Evolutionary conservation across 1,140 invertebrate species (phyloP), one percentile per base, ranked within the genome.

Genomic region (Bombus polaris): DNA sequence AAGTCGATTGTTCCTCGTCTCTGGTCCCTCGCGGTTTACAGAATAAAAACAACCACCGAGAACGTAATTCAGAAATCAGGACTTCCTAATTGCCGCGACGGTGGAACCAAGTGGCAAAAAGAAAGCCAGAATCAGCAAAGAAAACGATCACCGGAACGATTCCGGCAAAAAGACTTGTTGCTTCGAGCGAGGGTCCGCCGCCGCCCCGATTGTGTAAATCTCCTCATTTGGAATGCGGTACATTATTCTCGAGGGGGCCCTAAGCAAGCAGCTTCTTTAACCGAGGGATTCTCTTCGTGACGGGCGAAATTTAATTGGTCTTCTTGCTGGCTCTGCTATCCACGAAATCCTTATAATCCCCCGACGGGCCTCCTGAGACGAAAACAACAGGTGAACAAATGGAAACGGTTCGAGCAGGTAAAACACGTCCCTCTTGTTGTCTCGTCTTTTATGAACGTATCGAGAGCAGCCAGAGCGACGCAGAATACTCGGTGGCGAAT

Each of bases 171-270:
- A 89, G 59, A 83, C 88, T 73, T 76, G 80, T 89, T 89, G 79
- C 87, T 74, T 88, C 88, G 79, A 32, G 39, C 15, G 75, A 81
- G 75, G 78, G 57, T 72, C 53, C 22, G 65, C 78, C 44, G 75
- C 71, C 74, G 59, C 78, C 85, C 62, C 80, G 73, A 92, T 91
- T 92, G 85, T 91, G 85, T 91, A 89, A 92, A 90, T 88, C 75
- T 68, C 12, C 88, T 91, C 90, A 90, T 92, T 90, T 81, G 71
- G 47, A 79, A 92, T 90, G 70, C 89, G 88, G 85, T 86, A 90
- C 89, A 90, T 92, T 89, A 89, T 88, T 81, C 82, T 75, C 83
- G 66, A 62, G 78, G 47, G 79, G 66, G 39, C 81, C 82, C 85
- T 86, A 81, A 84, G 87, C 83, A 88, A 81, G 78, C 74, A 82